Evolutionary conservation across 2,113 vertebrate genomes (phyloP).

Genomic region (Thamnophis sirtalis): DNA sequence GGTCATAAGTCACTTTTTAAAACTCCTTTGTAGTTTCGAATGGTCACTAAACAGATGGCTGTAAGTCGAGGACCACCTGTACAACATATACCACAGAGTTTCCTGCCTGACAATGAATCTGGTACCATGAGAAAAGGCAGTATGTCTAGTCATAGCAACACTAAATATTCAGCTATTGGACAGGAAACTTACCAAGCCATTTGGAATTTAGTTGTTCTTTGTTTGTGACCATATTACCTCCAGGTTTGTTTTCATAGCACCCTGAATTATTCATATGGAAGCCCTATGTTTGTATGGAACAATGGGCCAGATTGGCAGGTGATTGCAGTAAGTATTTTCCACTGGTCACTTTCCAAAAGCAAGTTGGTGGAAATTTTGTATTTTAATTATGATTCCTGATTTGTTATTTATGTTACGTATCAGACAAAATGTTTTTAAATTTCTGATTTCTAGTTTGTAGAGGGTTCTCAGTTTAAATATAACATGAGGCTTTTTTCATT

Average conservation of each 20-base stretch:
- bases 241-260: background rate
- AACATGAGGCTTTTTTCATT: background rate
- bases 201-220: background rate
- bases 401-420: background rate
- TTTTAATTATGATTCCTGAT: background rate
- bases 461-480: background rate
- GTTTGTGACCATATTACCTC: background rate
- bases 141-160: background rate
- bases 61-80: background rate
- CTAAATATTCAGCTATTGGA: background rate
- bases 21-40: background rate
- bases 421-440: background rate
- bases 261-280: background rate
- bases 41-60: background rate
- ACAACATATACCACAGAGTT: background rate
- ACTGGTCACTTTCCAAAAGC: background rate
- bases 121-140: background rate
- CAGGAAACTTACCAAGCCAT: background rate
- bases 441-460: background rate
- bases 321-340: background rate
- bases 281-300: background rate
- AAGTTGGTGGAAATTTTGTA: background rate
- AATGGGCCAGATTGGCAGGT: no score
- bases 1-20: background rate
- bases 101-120: background rate